Evolutionary conservation across 2,888 invertebrate species (phyloP), one percentile per base, ranked within the genome.

Genomic region (Athripsodes cinereus): DNA sequence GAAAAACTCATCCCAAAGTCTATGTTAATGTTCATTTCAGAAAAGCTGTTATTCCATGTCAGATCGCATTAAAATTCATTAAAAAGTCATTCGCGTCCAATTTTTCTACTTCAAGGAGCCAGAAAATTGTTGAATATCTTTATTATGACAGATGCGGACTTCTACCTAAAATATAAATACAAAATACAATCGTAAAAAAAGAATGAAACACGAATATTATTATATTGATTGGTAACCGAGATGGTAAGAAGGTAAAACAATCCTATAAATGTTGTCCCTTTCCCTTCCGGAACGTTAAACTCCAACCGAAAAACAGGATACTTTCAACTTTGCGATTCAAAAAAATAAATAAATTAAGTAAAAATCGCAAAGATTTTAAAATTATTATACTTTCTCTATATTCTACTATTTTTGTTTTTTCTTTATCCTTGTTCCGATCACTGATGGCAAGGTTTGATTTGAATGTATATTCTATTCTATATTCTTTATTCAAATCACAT

Each of bases 241-340:
- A 40, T 3, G 56, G 56, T 51, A 56, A 50, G 22, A 50, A 56
- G 52, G 52, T 46, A 56, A 56, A 21, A 22, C 3, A 19, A 16
- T 56, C 56, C 56, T 56, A 22, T 56, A 51, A 56, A 21, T 56
- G 56, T 56, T 44, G 8, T 52, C 55, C 40, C 55, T 65, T 65
- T 67, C 67, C 66, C 62, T 67, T 65, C 61, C 64, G 65, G 59
- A 65, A 66, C 66, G 66, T 68, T 68, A 66, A 67, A 64, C 65
- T 63, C 65, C 65, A 62, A 64, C 63, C 65, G 52, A 40, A 40
- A 40, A n/a, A 16, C n/a, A 13, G 16, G 40, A 3, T 40, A n/a
- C 5, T 40, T 40, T 40, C 13, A 40, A n/a, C 3, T 40, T 40
- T 16, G 40, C 40, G 40, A 40, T n/a, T 8, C 3, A 13, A 16